Base-by-base conservation (phyloP, 2,113 vertebrate species). In the Dascyllus trimaculatus region DNA sequence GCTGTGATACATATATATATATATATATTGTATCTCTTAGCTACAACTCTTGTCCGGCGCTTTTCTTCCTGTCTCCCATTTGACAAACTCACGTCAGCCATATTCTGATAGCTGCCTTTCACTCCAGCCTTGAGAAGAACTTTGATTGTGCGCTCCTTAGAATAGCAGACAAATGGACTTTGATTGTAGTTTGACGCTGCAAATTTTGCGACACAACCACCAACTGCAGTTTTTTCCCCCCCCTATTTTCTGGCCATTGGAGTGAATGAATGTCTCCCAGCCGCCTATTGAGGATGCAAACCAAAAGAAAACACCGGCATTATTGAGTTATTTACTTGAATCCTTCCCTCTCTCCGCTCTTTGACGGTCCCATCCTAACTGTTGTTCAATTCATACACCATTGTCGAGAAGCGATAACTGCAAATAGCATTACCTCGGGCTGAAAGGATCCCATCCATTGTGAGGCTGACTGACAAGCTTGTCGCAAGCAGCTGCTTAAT, bases 401-500 rank as follows among this genome's bases (percentile, higher is more conserved):
- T 32, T 35, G 68, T 75, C 2, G 11, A 54, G 66, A n/a, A 63
- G 74, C 29, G 77, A 75, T 65, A 53, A 22, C 38, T 61, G 67
- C 49, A 52, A 63, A 75, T 35, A 71, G 46, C 71, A 35, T 71
- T 38, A 80, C 62, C 53, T 45, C 67, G 14, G 26, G 64, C 69
- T 69, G 68, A 82, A 72, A 70, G 67, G 40, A 62, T 62, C 25
- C 65, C 17, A 11, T 54, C 84, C 17, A 14, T 54, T 84, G 59
- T 75, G 56, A 26, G 46, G 26, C 14, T 77, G 78, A 71, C 54
- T 78, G 80, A 81, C 80, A 71, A 63, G 67, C 78, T 65, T 48
- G 75, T 85, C 82, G 54, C 73, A 78, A 77, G 77, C 79, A 77
- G 26, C 25, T 35, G 32, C 19, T 43, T 67, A 64, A 77, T 72